Evolutionary conservation across 2,888 invertebrate species (phyloP), one percentile per base, ranked within the genome.

Genomic region (Tenodera sinensis): DNA sequence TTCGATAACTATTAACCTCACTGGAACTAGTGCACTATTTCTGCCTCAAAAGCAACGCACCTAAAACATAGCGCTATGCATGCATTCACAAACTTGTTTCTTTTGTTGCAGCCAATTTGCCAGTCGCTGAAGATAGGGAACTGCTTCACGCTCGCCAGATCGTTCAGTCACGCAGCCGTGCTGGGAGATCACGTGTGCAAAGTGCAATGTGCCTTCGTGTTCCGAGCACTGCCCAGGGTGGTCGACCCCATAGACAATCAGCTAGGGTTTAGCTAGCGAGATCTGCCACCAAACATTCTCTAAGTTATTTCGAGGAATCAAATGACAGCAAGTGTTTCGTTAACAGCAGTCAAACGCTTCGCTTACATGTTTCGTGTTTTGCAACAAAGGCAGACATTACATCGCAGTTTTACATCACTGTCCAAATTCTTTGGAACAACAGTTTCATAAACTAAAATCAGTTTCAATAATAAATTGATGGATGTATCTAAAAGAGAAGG

Each of bases 131-230:
- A 93, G 91, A 93, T 94, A 47, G 93, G 93, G 91, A 94, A 94
- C 92, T 94, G 94, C 91, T 92, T 93, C 91, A 92, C 93, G 81
- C 92, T 94, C 47, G 93, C 93, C 1, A 91, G 92, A 87, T 92
- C 92, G 14, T 94, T 93, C 91, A 93, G 92, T 88, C 92, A 93
- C 87, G 92, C 93, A 83, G 93, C 93, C 34, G 93, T 94, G 47
- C 91, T 94, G 30, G 92, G 92, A 9, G 94, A 94, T 91, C 93
- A 93, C 91, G 93, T 94, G 4, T 94, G 94, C 91, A 94, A 94
- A 92, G 94, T 94, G 28, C 94, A 94, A 91, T 94, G 94, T 91
- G 93, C 94, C 34, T 94, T 93, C 91, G 93, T 93, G 25, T 93
- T 93, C 91, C 91, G 93, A 85, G 92, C 93, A 25, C 92, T 93